Evolutionary conservation across 2,797 vertebrate species (phyloP).

Genomic region (Hephaestus fuliginosus): DNA sequence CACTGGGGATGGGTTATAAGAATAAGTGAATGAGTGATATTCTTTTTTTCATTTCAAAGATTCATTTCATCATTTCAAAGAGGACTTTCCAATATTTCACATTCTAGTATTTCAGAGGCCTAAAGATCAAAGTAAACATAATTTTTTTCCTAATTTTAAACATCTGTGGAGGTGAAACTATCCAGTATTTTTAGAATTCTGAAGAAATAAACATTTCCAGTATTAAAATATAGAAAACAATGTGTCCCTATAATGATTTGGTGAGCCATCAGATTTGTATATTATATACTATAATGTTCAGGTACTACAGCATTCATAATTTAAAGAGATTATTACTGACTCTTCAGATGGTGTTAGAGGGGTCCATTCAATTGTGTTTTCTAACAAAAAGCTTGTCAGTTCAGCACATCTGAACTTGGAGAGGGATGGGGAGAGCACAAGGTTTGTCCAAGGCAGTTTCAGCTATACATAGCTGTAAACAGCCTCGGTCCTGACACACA

Average conservation of each 20-base stretch:
- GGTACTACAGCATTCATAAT: conserved; percentile 15
- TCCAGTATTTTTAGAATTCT: not conserved
- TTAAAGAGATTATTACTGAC: conserved; percentile 19
- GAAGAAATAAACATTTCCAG: not conserved
- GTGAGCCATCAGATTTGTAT: not conserved
- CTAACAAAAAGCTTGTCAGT: conserved; percentile 46
- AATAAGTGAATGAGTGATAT: not conserved
- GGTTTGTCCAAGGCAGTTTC: conserved; percentile 62
- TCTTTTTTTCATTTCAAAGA: not conserved
- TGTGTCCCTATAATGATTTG: too few relatives aligned
- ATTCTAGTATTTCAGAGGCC: too few relatives aligned
- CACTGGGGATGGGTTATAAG: not conserved
- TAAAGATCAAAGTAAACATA: not conserved
- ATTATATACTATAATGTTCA: not conserved
- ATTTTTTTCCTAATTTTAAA: too few relatives aligned
- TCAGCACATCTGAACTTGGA: conserved; percentile 38
- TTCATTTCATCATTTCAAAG: not conserved
- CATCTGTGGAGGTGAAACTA: not conserved
- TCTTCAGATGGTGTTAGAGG: conserved; percentile 1
- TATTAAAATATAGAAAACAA: too few relatives aligned
- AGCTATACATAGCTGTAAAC: conserved; percentile 80
- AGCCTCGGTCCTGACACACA: conserved; percentile 62
- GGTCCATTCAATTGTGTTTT: conserved; percentile 37
- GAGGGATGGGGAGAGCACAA: conserved; percentile 39
- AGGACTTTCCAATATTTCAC: not conserved